phyloP scores from a whole-genome alignment of 2,797 vertebrate species.

The Falco cherrug region DNA sequence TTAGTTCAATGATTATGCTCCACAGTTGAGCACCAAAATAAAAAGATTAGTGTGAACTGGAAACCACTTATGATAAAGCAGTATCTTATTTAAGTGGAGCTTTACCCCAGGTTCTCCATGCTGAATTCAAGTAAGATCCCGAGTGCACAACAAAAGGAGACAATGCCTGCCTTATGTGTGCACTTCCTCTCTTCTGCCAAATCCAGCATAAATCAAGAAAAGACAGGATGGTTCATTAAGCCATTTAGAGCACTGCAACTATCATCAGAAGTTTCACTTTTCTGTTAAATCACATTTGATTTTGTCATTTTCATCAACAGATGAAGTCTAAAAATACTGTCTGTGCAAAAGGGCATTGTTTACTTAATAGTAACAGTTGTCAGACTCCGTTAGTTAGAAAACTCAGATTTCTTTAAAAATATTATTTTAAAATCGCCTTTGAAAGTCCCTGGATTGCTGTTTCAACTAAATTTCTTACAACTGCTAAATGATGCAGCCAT shows the following conservation, averaged over 20 bases:
- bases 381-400: background rate
- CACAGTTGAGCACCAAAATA: background rate
- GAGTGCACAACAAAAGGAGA: background rate
- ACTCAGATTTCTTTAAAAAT: background rate
- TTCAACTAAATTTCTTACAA: background rate
- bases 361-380: background rate
- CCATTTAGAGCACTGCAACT: background rate
- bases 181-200: background rate
- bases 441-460: background rate
- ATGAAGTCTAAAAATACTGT: background rate
- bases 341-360: background rate
- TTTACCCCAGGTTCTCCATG: background rate
- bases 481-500: background rate
- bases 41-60: background rate
- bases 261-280: background rate
- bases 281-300: background rate
- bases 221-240: background rate
- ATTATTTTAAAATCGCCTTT: background rate
- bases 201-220: background rate
- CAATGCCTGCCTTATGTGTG: fast-evolving
- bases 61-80: background rate
- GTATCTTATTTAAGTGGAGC: fast-evolving
- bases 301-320: background rate
- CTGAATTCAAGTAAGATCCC: background rate
- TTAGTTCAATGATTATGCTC: background rate